These are phyloP conservation scores for Gallinago paraguaiae DNA, from an alignment of 2,113 vertebrate species.

Conservation along the genomic window DNA sequence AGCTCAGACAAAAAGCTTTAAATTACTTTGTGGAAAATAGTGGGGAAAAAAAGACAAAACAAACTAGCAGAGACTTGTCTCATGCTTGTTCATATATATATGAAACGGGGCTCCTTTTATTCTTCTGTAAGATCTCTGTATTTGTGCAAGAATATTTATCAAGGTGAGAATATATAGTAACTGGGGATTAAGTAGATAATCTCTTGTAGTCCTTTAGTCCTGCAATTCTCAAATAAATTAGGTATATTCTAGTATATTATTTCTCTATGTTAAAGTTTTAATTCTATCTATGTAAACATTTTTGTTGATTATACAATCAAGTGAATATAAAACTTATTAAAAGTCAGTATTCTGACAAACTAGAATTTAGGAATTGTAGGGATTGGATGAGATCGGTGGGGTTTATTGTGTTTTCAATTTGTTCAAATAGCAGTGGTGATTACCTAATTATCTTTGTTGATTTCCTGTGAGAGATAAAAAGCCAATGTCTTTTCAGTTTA, in stretches of 20 bases:
- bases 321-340: not conserved
- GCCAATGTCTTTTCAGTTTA: not conserved
- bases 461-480: not conserved
- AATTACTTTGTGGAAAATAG: not conserved
- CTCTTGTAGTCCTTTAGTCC: not conserved
- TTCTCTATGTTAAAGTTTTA: not conserved
- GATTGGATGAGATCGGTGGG: not conserved
- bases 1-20: not conserved
- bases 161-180: not conserved
- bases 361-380: not conserved
- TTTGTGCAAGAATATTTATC: not conserved
- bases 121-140: not conserved
- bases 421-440: not conserved
- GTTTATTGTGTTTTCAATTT: not conserved
- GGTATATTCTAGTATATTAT: not conserved
- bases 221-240: not conserved
- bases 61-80: not conserved
- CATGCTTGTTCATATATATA: not conserved
- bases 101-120: not conserved
- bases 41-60: not conserved
- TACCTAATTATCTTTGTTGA: not conserved
- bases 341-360: not conserved
- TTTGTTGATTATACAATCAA: not conserved
- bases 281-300: not conserved
- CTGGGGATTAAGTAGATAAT: not conserved